Percentiles rank a stretch among this genome's conserved stretches.
Evolutionary conservation across 2,888 invertebrate genomes (phyloP).

Genomic region (Hirtodrosophila histrioides): DNA sequence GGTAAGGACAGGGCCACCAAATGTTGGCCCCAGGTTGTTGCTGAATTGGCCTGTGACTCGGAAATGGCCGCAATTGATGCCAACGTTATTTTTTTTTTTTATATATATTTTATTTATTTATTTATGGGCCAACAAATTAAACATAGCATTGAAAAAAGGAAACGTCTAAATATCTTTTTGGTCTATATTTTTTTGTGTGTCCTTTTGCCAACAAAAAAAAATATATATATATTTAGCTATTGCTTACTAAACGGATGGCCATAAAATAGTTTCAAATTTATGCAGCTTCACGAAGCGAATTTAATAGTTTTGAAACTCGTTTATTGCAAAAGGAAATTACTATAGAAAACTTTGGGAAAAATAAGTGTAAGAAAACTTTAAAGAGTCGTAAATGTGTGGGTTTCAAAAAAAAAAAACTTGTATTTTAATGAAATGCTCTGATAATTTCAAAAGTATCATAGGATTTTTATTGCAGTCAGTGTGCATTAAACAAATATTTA

Average conservation of each 20-base stretch:
- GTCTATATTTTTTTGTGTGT: not conserved
- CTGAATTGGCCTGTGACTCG: constrained; percentile 46
- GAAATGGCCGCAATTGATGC: constrained; percentile 66
- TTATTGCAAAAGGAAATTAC: too few relatives aligned
- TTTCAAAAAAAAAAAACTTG: too few relatives aligned
- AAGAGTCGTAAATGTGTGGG: too few relatives aligned
- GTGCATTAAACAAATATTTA: too few relatives aligned
- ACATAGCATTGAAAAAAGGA: constrained; percentile 12
- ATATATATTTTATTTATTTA: constrained; percentile 18
- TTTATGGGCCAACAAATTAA: constrained; percentile 63
- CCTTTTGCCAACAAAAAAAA: constrained; percentile 21
- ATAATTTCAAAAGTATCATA: too few relatives aligned
- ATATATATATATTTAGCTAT: constrained; percentile 2
- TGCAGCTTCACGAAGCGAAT: not conserved
- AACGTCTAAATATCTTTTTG: constrained; percentile 27
- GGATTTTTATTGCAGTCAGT: too few relatives aligned
- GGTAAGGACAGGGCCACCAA: not conserved
- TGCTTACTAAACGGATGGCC: too few relatives aligned
- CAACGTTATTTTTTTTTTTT: constrained; percentile 25
- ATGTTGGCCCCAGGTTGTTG: constrained; percentile 35
- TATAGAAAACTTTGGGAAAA: too few relatives aligned
- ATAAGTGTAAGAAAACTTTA: too few relatives aligned
- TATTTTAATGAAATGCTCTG: too few relatives aligned
- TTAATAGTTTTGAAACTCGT: too few relatives aligned
- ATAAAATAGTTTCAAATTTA: not conserved